phyloP scores from a whole-genome alignment of 2,888 invertebrate genomes.

The Tuberolachnus salignus region DNA sequence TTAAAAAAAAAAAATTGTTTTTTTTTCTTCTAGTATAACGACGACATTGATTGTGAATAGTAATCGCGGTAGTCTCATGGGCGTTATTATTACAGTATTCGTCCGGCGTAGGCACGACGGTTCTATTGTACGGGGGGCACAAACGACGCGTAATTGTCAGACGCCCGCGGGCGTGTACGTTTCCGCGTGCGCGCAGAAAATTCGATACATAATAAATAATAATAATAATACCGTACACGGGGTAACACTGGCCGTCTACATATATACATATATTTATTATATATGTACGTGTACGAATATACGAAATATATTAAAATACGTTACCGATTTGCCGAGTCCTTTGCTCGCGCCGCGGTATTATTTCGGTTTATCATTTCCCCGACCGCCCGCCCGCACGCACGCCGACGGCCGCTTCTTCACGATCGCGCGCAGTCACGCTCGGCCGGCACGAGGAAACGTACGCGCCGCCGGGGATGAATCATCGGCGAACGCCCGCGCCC shows the following conservation, averaged over 20 bases:
- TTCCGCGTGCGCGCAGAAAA: neutral
- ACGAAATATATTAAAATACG: constrained; percentile 15
- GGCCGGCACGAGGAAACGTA: constrained; percentile 26
- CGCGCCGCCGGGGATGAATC: neutral
- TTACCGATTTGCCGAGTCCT: neutral
- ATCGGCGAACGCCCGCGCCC: neutral
- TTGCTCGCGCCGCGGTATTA: constrained; percentile 11
- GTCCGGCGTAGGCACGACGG: too few species aligned
- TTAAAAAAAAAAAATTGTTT: too few species aligned
- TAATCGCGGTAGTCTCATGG: too few species aligned
- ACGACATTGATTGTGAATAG: too few species aligned
- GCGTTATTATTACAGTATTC: too few species aligned
- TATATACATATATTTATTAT: too few species aligned
- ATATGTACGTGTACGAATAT: neutral
- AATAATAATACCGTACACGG: too few species aligned
- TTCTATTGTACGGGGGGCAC: neutral
- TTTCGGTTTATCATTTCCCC: constrained; percentile 14
- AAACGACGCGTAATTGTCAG: neutral
- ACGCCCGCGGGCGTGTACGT: neutral
- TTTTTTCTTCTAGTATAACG: too few species aligned
- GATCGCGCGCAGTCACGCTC: constrained; percentile 34
- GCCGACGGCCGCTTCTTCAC: neutral
- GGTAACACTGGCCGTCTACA: too few species aligned
- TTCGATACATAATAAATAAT: neutral
- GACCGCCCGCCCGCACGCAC: too few species aligned